These are phyloP conservation scores for Gadopsis marmoratus DNA, from an alignment of 2,797 vertebrate genomes.

Conservation along the genomic window DNA sequence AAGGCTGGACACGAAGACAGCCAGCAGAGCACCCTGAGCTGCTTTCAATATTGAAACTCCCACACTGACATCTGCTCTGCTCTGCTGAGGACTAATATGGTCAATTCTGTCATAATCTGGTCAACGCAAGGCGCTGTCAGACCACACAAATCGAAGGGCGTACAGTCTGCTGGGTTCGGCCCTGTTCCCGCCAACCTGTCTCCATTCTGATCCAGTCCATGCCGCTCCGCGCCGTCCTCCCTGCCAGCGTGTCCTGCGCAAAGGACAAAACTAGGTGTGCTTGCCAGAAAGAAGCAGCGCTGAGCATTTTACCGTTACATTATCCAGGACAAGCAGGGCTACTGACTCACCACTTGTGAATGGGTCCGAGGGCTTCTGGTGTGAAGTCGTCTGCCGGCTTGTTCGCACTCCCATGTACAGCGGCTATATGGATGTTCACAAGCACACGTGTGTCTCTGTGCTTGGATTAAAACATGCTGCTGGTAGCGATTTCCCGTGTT, in stretches of 20 bases:
- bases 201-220: constrained; percentile 40
- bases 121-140: constrained; percentile 34
- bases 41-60: constrained; percentile 43
- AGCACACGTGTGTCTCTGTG: not conserved
- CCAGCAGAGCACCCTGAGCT: constrained; percentile 29
- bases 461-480: not conserved
- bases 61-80: constrained; percentile 26
- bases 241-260: constrained; percentile 59
- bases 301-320: constrained; percentile 66
- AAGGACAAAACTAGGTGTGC: constrained; percentile 66
- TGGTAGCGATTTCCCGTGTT: not conserved
- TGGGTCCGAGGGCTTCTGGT: constrained; percentile 49
- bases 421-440: constrained; percentile 7
- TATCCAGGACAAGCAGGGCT: constrained; percentile 66
- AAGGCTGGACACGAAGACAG: constrained; percentile 9
- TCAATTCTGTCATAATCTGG: constrained; percentile 44
- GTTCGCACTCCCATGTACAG: constrained; percentile 18
- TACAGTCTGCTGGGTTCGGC: not conserved
- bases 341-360: constrained; percentile 73
- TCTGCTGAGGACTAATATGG: constrained; percentile 64
- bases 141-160: constrained; percentile 39
- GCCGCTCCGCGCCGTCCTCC: constrained; percentile 35
- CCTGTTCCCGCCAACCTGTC: constrained; percentile 15
- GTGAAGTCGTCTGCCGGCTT: constrained; percentile 54
- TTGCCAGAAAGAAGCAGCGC: constrained; percentile 72